phyloP scores from a whole-genome alignment of 1,140 invertebrate species.

The Tenebrio molitor region DNA sequence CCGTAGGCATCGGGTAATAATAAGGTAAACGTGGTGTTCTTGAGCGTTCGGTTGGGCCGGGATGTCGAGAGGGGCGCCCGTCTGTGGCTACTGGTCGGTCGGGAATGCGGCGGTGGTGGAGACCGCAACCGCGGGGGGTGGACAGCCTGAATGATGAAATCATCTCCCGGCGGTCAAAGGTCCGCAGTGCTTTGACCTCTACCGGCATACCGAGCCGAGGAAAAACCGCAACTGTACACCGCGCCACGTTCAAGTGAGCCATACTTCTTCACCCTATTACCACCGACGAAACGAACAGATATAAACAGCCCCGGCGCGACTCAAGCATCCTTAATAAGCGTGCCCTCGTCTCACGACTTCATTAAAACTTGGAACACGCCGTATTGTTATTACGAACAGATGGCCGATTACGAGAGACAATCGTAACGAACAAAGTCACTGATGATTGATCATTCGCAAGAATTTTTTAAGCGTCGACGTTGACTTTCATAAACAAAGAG shows the following conservation, averaged over 20 bases:
- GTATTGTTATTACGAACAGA: conserved; percentile 23
- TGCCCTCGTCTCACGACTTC: conserved; percentile 41
- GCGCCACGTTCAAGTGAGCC: conserved; percentile 32
- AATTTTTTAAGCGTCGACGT: conserved; percentile 1
- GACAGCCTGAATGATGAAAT: conserved; percentile 54
- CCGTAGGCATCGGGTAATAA: too few relatives aligned
- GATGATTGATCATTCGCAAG: conserved; percentile 22
- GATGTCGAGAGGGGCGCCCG: conserved; percentile 18
- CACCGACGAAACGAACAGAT: conserved; percentile 30
- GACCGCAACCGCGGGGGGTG: conserved; percentile 49
- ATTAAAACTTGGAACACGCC: conserved; percentile 46
- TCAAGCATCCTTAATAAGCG: conserved; percentile 36
- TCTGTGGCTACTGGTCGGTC: conserved; percentile 45
- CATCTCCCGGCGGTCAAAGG: conserved; percentile 54
- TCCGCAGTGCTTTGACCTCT: conserved; percentile 55
- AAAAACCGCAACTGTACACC: conserved; percentile 30
- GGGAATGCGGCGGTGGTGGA: conserved; percentile 48
- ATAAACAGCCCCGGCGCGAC: conserved; percentile 26
- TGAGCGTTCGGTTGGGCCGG: conserved; percentile 5
- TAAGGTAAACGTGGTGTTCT: conserved; percentile 9
- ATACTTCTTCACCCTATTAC: conserved; percentile 33
- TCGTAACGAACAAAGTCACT: conserved; percentile 29
- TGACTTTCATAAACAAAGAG: conserved; percentile 22
- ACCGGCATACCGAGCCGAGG: conserved; percentile 5
- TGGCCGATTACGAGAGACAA: conserved; percentile 28